These are phyloP conservation scores for Cheirogaleus major DNA, from an alignment of 2,797 vertebrate genomes.

Conservation along the genomic window DNA sequence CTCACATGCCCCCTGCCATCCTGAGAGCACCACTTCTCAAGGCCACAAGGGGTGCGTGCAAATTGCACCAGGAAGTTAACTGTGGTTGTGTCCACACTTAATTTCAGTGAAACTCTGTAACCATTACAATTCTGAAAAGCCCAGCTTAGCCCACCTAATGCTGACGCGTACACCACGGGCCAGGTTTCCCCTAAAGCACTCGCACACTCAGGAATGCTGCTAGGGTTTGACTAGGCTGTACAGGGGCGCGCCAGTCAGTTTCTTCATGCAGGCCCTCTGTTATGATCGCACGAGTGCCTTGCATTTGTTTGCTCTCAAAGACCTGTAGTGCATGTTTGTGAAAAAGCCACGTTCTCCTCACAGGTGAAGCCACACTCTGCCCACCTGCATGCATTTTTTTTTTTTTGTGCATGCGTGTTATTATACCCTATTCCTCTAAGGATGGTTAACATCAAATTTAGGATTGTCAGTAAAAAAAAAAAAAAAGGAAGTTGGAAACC, in stretches of 20 bases:
- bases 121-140: neutral
- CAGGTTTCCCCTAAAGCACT: neutral
- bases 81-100: neutral
- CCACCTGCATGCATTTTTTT: neutral
- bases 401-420: neutral
- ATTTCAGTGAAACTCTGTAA: neutral
- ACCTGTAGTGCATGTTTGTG: neutral
- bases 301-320: neutral
- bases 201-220: neutral
- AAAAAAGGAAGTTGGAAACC: neutral
- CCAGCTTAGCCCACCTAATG: neutral
- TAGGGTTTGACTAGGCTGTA: neutral
- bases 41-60: neutral
- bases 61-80: neutral
- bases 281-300: neutral
- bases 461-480: neutral
- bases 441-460: neutral
- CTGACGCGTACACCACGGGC: rapidly evolving
- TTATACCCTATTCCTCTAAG: neutral
- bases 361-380: neutral
- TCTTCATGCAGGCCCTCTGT: neutral
- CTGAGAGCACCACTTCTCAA: neutral
- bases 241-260: neutral
- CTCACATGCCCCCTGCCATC: neutral
- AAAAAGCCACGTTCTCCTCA: neutral